phyloP scores from a whole-genome alignment of 2,888 invertebrate genomes.

The Arge pagana region DNA sequence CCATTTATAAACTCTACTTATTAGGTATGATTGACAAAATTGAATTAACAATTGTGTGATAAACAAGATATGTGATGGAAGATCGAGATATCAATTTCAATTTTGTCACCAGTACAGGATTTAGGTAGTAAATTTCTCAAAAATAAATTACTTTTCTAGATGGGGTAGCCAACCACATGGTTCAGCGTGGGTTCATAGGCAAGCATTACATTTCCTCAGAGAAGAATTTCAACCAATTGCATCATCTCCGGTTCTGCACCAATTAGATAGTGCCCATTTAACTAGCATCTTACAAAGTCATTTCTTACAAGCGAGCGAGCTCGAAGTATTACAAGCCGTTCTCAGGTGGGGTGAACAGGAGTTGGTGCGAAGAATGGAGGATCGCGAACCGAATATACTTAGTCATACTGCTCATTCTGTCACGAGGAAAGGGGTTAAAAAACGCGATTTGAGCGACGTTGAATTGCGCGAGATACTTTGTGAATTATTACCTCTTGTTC shows the following conservation, averaged over 20 bases:
- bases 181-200: slow-evolving; percentile 88
- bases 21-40: not conserved
- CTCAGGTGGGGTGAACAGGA: slow-evolving; percentile 90
- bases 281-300: slow-evolving; percentile 77
- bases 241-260: slow-evolving; percentile 73
- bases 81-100: no score
- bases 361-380: slow-evolving; percentile 80
- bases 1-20: no score
- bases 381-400: slow-evolving; percentile 86
- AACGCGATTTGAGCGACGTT: slow-evolving; percentile 81
- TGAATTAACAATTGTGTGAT: not conserved
- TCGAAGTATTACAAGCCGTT: slow-evolving; percentile 85
- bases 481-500: slow-evolving; percentile 80
- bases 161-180: slow-evolving; percentile 93
- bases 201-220: slow-evolving; percentile 87
- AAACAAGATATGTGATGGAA: no score
- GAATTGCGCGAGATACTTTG: slow-evolving; percentile 84
- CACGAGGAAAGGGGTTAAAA: slow-evolving; percentile 81
- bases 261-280: slow-evolving; percentile 76
- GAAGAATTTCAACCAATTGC: slow-evolving; percentile 88
- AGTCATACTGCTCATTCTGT: slow-evolving; percentile 94
- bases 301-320: slow-evolving; percentile 83
- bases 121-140: no score
- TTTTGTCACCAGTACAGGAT: no score
- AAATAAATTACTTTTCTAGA: slow-evolving; percentile 38